phyloP scores from a whole-genome alignment of 2,888 invertebrate genomes.

The Phorcus lineatus region DNA sequence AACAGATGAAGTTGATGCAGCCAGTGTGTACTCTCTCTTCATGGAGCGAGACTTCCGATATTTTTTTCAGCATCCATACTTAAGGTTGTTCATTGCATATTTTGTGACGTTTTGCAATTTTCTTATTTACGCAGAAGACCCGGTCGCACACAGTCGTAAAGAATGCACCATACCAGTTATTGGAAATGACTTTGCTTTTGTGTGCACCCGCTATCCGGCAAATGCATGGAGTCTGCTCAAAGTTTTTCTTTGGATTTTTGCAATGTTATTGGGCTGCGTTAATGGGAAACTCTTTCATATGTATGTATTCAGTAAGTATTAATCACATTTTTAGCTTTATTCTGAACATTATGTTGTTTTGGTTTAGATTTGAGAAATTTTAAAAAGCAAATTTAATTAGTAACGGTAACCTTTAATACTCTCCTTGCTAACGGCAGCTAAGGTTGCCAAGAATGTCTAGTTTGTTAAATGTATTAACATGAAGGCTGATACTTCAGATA shows the following conservation, averaged over 20 bases:
- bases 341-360: not conserved
- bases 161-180: constrained; percentile 78
- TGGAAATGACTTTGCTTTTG: constrained; percentile 78
- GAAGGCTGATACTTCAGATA: not conserved
- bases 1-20: constrained; percentile 68
- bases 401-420: not conserved
- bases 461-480: not conserved
- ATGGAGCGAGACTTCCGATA: constrained; percentile 77
- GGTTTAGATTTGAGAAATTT: not conserved
- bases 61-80: constrained; percentile 78
- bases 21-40: constrained; percentile 72
- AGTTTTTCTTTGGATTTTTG: constrained; percentile 76
- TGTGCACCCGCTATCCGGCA: constrained; percentile 77
- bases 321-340: not conserved
- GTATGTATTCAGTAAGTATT: constrained; percentile 75
- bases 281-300: constrained; percentile 77
- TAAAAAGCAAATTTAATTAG: not conserved
- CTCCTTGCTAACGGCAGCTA: no score
- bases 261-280: constrained; percentile 76
- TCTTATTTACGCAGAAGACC: constrained; percentile 78
- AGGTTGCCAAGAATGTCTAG: no score
- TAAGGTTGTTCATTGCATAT: constrained; percentile 77
- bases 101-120: constrained; percentile 78
- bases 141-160: constrained; percentile 77
- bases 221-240: constrained; percentile 74